Evolutionary conservation across 2,888 invertebrate species (phyloP), one percentile per base, ranked within the genome.

Genomic region (Cotesia congregata): DNA sequence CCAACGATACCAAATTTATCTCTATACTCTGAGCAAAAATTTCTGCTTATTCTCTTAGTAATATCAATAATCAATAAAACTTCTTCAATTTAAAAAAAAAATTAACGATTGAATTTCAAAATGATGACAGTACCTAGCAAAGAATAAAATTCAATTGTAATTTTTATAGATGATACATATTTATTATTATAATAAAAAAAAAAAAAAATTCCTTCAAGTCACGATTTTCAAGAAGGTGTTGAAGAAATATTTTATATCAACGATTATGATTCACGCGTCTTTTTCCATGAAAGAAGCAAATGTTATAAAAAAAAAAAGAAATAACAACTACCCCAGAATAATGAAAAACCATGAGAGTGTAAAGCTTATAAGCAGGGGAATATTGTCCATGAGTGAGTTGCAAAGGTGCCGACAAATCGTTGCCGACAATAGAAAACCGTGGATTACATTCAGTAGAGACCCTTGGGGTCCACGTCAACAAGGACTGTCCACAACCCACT

Each of bases 401-500:
- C 80, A 81, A 82, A 82, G 82, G 79, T 73, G 77, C 82, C 81
- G 82, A 80, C 81, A 65, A 65, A 74, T 77, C 65, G 61, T 67
- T 4, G 50, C 50, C 50, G 72, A 82, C 80, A 82, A 82, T 82
- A 75, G 77, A 38, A 77, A 50, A 50, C 50, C 50, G 70, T 67
- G 67, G 67, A 67, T 69, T 74, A 74, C 59, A 67, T 67, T 65
- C 73, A 12, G 9, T 50, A 12, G 50, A 50, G 50, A 61, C 71
- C 67, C 67, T 70, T 67, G 71, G 68, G 64, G 41, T 69, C 67
- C 38, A 64, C 41, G 74, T 79, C 79, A 81, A 78, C 79, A 64
- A 78, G 64, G 50, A 50, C 50, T 50, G 50, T 50, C 50, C 50
- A 50, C 77, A 67, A 70, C 83, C 87, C 88, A 87, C 88, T 89